Percentiles rank a stretch among this genome's conserved stretches.
Conservation (phyloP, 1,140 invertebrate genomes). For the Paraescarpia echinospica region DNA sequence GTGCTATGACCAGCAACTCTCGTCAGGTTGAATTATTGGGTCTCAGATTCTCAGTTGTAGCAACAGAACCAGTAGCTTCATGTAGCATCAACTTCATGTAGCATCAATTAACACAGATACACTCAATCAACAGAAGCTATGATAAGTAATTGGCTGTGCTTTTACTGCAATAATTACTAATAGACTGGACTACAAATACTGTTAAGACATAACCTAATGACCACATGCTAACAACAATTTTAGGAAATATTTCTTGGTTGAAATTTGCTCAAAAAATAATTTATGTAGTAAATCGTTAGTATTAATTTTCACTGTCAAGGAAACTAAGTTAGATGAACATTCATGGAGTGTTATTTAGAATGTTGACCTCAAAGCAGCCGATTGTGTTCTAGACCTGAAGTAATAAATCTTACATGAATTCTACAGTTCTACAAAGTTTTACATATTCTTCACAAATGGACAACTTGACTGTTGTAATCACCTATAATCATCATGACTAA, state of each 20-base stretch:
- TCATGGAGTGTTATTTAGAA: background rate
- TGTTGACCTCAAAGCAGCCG: background rate
- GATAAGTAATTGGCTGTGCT: background rate
- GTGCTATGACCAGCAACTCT: background rate
- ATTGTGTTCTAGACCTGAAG: background rate
- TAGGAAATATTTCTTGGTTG: too few species aligned
- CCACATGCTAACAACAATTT: background rate
- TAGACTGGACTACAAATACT: background rate
- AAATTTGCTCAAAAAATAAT: too few species aligned
- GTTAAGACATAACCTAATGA: background rate
- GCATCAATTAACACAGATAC: background rate
- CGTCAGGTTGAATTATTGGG: background rate
- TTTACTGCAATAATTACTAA: background rate
- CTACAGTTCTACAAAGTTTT: background rate
- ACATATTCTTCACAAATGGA: background rate
- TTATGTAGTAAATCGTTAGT: background rate
- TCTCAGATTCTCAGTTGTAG: background rate
- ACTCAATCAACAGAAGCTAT: background rate
- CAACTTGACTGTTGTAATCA: background rate
- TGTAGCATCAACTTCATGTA: background rate
- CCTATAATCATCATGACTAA: background rate
- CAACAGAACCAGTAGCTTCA: background rate
- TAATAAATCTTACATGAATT: background rate
- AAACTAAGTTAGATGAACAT: background rate
- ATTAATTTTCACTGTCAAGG: background rate